These are phyloP conservation scores for Glaucomys volans DNA, from an alignment of 2,113 vertebrate genomes.

Conservation along the genomic window DNA sequence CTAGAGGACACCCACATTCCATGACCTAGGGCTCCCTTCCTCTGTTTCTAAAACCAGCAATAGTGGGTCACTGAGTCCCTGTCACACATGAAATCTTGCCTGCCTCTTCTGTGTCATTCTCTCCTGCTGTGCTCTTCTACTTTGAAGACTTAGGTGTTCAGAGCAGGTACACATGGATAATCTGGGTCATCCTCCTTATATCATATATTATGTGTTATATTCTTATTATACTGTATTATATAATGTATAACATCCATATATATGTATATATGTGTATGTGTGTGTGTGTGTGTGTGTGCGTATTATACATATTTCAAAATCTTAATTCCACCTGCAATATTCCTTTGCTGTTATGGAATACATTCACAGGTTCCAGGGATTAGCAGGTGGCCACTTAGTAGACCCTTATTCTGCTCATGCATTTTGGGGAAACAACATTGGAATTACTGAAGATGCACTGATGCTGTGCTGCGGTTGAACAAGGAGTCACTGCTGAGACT, in stretches of 20 bases:
- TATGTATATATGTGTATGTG: no score
- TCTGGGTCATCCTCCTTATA: background rate
- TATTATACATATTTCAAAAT: background rate
- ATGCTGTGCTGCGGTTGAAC: background rate
- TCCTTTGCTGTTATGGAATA: background rate
- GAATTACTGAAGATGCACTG: background rate
- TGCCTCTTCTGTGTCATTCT: background rate
- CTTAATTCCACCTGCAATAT: background rate
- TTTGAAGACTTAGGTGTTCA: background rate
- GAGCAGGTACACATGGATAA: background rate
- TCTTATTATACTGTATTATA: no score
- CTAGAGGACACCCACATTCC: background rate
- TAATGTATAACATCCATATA: no score
- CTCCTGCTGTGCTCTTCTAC: background rate
- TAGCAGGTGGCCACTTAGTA: background rate
- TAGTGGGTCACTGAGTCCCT: background rate
- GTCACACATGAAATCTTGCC: background rate
- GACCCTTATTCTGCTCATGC: background rate
- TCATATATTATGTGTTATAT: background rate
- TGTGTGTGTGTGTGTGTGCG: no score
- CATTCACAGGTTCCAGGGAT: background rate
- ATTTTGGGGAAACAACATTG: background rate
- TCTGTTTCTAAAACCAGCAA: background rate
- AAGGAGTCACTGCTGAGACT: background rate
- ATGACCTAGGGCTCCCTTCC: accelerated